Conservation (phyloP, 2,888 invertebrate species). For the Parthenolecanium corni region DNA sequence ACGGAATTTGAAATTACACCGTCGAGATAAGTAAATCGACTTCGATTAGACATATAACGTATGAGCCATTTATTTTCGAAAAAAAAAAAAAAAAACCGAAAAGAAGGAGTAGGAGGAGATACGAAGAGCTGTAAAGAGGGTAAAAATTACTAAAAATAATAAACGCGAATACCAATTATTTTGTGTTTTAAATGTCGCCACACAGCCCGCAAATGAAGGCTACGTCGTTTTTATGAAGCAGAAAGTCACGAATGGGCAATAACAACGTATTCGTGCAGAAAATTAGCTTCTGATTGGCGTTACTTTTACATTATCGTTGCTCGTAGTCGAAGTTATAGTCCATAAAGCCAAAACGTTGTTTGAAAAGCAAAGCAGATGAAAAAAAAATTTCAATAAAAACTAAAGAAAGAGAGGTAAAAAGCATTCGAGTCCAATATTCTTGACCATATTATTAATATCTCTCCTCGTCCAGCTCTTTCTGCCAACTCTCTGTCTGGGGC, state of each 20-base stretch:
- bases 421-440: neutral
- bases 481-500: no score
- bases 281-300: constrained; percentile 25
- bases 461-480: neutral
- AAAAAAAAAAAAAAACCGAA: no score
- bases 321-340: no score
- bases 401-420: neutral
- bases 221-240: constrained; percentile 16
- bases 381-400: neutral
- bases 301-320: constrained; percentile 21
- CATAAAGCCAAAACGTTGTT: no score
- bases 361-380: neutral
- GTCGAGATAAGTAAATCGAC: no score
- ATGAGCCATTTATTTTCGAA: no score
- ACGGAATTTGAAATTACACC: no score
- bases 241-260: constrained; percentile 21
- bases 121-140: no score
- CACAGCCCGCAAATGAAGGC: constrained; percentile 7
- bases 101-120: no score
- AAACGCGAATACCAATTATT: constrained; percentile 15
- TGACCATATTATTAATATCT: constrained; percentile 11
- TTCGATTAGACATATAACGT: no score
- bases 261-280: constrained; percentile 26
- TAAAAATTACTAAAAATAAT: neutral
- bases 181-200: constrained; percentile 12